Evolutionary conservation across 2,797 vertebrate species (phyloP), one percentile per base, ranked within the genome.

Genomic region (Melanotaenia nigrans): DNA sequence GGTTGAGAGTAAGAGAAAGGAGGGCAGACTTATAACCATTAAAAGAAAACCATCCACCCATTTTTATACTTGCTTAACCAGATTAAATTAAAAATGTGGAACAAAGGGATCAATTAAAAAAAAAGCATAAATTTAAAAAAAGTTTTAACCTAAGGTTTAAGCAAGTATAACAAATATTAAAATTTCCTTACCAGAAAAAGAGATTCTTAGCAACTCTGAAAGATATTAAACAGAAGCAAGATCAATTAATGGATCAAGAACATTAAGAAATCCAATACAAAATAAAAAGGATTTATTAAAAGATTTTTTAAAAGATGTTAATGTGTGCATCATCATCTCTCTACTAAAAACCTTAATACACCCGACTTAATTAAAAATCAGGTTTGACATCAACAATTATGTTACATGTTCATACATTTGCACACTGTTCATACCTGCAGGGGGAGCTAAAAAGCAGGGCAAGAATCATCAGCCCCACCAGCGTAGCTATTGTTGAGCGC

Each of bases 401-500:
- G 32, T 47, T 49, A 3, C 56, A 35, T 59, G 32, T 54, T 49
- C 3, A 40, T 18, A 49, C 5, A 22, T 6, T 0, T 65, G 16
- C 42, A 16, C 0, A 45, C 8, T 14, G n/a, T 65, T 40, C 60
- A 0, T 90, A 93, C 93, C 92, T 90, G 93, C 92, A 96, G 82
- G 96, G 89, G 70, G 95, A 93, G 86, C 95, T 61, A 71, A 97
- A 96, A 75, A 99, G 95, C 89, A 98, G 84, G 25, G 93, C 83
- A 53, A 99, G 93, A 10, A 97, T 93, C 45, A 92, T 87, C 0
- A 95, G 90, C 75, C 97, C 98, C 1, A 96, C 93, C 1, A 96
- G 61, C 0, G 97, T 98, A 3, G 97, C 97, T 30, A 99, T 84
- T 30, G 94, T 87, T 1, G 98, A 99, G 32, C 97, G 94, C 95